A percentile compares a stretch with the other conserved stretches of the same genome.
phyloP scores from a whole-genome alignment of 2,888 invertebrate species.

The Cerastis rubricosa region DNA sequence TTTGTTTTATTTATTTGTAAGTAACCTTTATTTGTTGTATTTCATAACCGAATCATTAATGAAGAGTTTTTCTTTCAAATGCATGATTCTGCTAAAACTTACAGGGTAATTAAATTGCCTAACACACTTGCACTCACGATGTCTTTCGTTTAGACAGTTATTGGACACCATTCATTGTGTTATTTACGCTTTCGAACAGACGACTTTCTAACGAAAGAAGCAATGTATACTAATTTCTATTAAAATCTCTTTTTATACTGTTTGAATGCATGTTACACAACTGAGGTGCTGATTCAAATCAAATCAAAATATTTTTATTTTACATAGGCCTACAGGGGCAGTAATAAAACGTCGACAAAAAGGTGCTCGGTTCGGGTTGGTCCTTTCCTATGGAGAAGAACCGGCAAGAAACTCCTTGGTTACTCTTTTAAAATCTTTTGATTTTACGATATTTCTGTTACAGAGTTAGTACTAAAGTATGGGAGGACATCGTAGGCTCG shows the following conservation, averaged over 20 bases:
- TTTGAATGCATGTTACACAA: neutral
- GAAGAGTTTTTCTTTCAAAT: neutral
- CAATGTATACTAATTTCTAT: neutral
- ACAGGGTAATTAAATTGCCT: neutral
- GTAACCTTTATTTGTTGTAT: neutral
- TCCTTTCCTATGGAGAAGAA: too few relatives aligned
- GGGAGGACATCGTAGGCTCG: too few relatives aligned
- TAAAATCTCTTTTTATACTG: neutral
- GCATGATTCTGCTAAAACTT: neutral
- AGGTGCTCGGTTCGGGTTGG: too few relatives aligned
- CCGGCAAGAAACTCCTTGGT: too few relatives aligned
- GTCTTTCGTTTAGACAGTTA: neutral
- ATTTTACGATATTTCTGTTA: too few relatives aligned
- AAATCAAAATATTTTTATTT: too few relatives aligned
- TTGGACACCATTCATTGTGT: neutral
- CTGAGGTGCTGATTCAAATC: too few relatives aligned
- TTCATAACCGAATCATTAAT: neutral
- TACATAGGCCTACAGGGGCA: too few relatives aligned
- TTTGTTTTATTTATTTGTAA: slow-evolving; percentile 41
- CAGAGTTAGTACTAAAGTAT: too few relatives aligned
- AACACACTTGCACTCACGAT: neutral
- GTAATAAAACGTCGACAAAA: too few relatives aligned
- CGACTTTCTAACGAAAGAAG: neutral
- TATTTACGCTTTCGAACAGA: neutral
- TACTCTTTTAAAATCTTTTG: too few relatives aligned